phyloP scores from a whole-genome alignment of 2,797 vertebrate species.

The Muscicapa striata region DNA sequence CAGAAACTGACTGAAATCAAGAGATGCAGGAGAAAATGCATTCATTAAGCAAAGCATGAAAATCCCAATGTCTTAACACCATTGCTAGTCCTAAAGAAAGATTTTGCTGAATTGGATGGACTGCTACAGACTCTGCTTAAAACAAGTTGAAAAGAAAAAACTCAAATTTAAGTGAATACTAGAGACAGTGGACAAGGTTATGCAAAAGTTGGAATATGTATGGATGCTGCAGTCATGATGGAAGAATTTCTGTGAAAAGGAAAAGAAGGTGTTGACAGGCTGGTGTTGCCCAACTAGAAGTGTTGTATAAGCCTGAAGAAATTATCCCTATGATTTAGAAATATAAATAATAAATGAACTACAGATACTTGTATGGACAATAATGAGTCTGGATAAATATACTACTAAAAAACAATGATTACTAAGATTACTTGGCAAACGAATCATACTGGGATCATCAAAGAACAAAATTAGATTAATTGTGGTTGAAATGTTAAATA shows the following conservation, averaged over 20 bases:
- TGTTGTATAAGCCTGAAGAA: not conserved
- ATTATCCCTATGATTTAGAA: not conserved
- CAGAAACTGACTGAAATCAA: not conserved
- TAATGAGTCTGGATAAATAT: not conserved
- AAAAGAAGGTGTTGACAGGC: not conserved
- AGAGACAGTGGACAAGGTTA: not conserved
- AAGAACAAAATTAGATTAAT: not conserved
- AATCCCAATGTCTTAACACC: not conserved
- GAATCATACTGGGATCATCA: not conserved
- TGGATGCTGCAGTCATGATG: not conserved
- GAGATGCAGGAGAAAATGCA: not conserved
- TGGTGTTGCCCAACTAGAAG: not conserved
- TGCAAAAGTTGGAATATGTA: not conserved
- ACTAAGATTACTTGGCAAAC: not conserved
- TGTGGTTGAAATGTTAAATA: not conserved
- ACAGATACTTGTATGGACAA: not conserved
- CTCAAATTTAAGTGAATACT: not conserved
- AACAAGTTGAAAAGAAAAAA: not conserved
- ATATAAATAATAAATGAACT: slow-evolving; percentile 19
- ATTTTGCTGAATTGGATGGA: not conserved
- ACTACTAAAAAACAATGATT: not conserved
- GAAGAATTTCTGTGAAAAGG: slow-evolving; percentile 11
- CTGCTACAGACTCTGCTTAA: not conserved
- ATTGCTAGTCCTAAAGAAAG: not conserved
- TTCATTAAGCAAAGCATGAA: not conserved